These are phyloP conservation scores for Scelioninae gen. 1 DNA, from an alignment of 2,888 invertebrate genomes.

Conservation along the genomic window DNA sequence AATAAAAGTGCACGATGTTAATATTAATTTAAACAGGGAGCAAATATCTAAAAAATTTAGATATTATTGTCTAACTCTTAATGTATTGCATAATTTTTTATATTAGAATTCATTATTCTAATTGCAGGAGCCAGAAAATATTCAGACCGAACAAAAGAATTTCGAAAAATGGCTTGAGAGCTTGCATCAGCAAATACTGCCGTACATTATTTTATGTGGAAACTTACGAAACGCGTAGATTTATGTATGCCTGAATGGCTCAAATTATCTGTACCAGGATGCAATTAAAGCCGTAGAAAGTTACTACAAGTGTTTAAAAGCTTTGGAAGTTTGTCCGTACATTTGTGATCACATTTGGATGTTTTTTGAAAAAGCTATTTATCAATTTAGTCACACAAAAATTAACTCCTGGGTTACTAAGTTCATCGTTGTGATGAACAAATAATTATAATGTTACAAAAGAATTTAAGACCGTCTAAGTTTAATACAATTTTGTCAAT, in stretches of 20 bases:
- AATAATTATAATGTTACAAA: slow-evolving; percentile 14
- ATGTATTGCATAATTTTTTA: neutral
- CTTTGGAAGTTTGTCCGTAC: slow-evolving; percentile 25
- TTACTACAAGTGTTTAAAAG: slow-evolving; percentile 38
- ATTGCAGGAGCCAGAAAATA: slow-evolving; percentile 20
- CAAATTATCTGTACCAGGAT: slow-evolving; percentile 24
- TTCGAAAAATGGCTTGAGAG: slow-evolving; percentile 23
- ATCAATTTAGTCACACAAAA: slow-evolving; percentile 33
- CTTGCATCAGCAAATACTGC: slow-evolving; percentile 16
- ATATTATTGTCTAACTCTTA: neutral
- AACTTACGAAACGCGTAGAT: slow-evolving; percentile 5
- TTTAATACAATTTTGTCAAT: too few relatives aligned
- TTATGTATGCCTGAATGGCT: slow-evolving; percentile 22
- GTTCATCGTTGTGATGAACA: slow-evolving; percentile 34
- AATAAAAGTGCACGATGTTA: slow-evolving; percentile 3
- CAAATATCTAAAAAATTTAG: slow-evolving; percentile 20
- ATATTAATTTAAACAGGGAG: slow-evolving; percentile 1
- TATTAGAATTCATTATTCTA: neutral
- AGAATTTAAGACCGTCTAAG: too few relatives aligned
- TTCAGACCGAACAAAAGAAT: slow-evolving; percentile 10
- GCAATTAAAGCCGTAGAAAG: slow-evolving; percentile 35
- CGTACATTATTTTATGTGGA: slow-evolving; percentile 31
- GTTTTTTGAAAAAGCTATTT: slow-evolving; percentile 40
- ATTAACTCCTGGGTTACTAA: slow-evolving; percentile 31
- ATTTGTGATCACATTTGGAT: slow-evolving; percentile 42